Base-by-base conservation (phyloP, 2,797 vertebrate species). In the Malacoctenus gilli region DNA sequence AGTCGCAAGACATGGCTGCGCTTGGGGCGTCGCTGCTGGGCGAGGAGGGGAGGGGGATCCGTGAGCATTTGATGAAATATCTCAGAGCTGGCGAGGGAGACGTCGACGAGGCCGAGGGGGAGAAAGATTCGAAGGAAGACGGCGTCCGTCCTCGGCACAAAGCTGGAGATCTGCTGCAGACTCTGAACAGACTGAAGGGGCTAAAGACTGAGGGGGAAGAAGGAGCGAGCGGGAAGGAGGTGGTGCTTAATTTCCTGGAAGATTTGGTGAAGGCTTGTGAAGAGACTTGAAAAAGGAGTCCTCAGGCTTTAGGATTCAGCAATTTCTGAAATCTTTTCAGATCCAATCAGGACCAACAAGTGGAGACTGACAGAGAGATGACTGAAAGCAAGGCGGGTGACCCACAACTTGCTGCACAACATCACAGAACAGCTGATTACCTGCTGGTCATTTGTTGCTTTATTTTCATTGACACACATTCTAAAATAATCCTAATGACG, bases 41-140 rank as follows among this genome's bases (percentile, higher is more conserved):
- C 1, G 79, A 89, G 20, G 82, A 91, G 0, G 89, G 91, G 1
- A 75, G 41, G 0, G 62, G 56, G 2, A 77, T 98, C 60, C 86
- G 30, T 42, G 75, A 77, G 25, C 93, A 92, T 22, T 48, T 99
- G 21, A 53, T 95, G 16, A 94, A 91, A 31, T 95, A 94, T 64
- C 79, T 97, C 20, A 88, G 82, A n/a, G 87, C 68, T 0, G 91
- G 81, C 16, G 84, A 53, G 72, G 11, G 79, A 54, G 25, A 77
- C 20, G 82, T 44, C 75, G 5, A 77, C 48, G 18, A 73, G 14
- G 71, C 53, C 11, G 65, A 36, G 16, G 91, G 82, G 3, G 91
- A 75, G 12, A 92, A 30, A 37, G 76, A 86, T 1, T 12, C 34
- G 1, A 52, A 1, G 0, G 85, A 77, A 15, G 10, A 13, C 0